Percentiles rank a stretch among this genome's conserved stretches.
phyloP scores from a whole-genome alignment of 1,140 invertebrate genomes.

The Elymnias hypermnestra region DNA sequence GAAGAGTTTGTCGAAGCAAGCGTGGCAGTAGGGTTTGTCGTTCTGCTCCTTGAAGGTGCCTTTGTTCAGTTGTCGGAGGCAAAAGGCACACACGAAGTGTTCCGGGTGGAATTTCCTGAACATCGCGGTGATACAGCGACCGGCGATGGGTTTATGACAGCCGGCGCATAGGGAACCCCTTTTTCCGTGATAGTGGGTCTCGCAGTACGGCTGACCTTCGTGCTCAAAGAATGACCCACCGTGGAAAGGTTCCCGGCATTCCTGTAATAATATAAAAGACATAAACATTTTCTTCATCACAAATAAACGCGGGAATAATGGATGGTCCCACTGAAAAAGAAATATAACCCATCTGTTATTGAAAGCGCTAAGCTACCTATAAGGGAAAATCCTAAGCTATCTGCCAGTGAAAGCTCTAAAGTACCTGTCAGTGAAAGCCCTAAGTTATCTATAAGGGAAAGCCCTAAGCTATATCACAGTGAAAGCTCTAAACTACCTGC shows the following conservation, averaged over 20 bases:
- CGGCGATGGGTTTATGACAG: conserved; percentile 97
- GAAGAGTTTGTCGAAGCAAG: conserved; percentile 98
- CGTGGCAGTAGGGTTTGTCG: conserved; percentile 98
- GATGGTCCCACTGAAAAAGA: too few species aligned
- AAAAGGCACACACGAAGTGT: conserved; percentile 99
- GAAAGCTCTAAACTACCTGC: too few species aligned
- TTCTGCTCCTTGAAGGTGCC: conserved; percentile 98
- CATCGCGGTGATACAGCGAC: conserved; percentile 99
- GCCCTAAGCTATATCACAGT: too few species aligned
- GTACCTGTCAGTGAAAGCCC: too few species aligned
- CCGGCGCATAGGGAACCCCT: conserved; percentile 97
- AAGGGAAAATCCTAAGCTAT: too few species aligned
- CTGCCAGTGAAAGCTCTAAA: too few species aligned
- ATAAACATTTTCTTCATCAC: too few species aligned
- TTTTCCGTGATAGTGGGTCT: conserved; percentile 98
- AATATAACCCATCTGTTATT: too few species aligned
- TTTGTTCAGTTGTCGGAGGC: conserved; percentile 97
- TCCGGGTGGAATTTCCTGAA: conserved; percentile 99
- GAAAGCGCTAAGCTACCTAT: too few species aligned
- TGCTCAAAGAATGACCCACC: conserved; percentile 97
- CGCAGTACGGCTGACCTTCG: conserved; percentile 97
- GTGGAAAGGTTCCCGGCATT: conserved; percentile 94
- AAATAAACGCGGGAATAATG: too few species aligned
- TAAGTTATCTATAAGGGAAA: too few species aligned
- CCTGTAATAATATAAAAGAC: conserved; percentile 83